These are phyloP conservation scores for Drosophila leontia DNA, from an alignment of 1,140 invertebrate species.

Conservation along the genomic window DNA sequence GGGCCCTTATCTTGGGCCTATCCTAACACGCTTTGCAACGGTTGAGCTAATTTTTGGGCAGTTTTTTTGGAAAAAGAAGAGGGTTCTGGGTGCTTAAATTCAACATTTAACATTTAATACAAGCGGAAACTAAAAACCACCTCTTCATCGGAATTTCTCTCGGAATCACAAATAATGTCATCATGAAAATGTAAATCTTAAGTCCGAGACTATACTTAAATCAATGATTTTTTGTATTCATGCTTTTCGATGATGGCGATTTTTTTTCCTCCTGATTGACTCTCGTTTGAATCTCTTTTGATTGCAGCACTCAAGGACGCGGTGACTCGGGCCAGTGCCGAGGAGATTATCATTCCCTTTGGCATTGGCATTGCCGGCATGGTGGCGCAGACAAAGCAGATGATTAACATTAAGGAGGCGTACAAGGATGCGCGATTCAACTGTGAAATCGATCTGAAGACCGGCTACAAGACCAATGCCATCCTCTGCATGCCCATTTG, in stretches of 20 bases:
- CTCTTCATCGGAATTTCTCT: neutral
- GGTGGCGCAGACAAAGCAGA: conserved; percentile 94
- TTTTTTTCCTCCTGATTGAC: conserved; percentile 19
- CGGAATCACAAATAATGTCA: neutral
- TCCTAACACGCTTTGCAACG: conserved; percentile 35
- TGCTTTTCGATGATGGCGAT: conserved; percentile 6
- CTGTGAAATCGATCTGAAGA: conserved; percentile 94
- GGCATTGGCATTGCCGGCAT: conserved; percentile 95
- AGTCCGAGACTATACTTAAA: neutral
- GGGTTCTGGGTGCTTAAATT: conserved; percentile 21
- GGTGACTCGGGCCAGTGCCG: conserved; percentile 89
- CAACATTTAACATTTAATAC: conserved; percentile 46
- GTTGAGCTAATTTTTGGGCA: conserved; percentile 30
- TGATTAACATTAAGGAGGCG: conserved; percentile 96
- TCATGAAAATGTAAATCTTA: neutral
- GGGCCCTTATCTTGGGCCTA: conserved; percentile 23
- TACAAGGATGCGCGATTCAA: conserved; percentile 95
- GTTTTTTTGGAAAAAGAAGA: neutral
- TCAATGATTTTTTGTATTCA: conserved; percentile 10
- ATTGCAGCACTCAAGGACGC: conserved; percentile 90
- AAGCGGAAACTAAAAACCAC: neutral
- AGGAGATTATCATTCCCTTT: conserved; percentile 95
- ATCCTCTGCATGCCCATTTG: conserved; percentile 98
- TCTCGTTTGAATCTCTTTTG: conserved; percentile 24
- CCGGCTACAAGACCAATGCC: conserved; percentile 95